Evolutionary conservation across 2,797 vertebrate species (phyloP), one percentile per base, ranked within the genome.

Genomic region (Pipistrellus kuhlii): DNA sequence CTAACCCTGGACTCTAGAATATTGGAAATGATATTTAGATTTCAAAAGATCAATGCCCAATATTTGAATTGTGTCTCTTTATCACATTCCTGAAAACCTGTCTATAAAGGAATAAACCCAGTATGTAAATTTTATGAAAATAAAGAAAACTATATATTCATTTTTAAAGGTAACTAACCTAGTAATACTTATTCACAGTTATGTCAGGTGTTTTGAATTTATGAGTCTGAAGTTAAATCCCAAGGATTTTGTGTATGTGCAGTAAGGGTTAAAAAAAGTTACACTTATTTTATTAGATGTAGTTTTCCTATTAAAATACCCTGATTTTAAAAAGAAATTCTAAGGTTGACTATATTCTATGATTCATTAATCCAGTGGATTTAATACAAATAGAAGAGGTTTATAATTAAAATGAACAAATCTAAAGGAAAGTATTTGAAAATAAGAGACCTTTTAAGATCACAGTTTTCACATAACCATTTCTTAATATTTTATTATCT

Each of bases 341-440:
- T 85, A 71, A 48, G 2, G 7, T 76, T 80, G 30, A 57, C 35
- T 93, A 21, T 85, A 76, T 87, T 94, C 11, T 46, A 21, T 87
- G 23, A 4, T 62, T 94, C 57, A 69, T 73, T 71, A 81, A 90
- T 66, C 90, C 77, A 93, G 2, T 68, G 35, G 21, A 35, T 83
- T 84, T 94, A 87, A 91, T 53, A 78, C 51, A 88, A 90, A 82
- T 21, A 95, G 68, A 95, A 82, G 85, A 77, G 12, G 89, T 72
- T 95, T 76, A 27, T 66, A 17, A 82, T 91, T 85, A 51, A 93
- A 91, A 21, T 44, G 66, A 83, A 41, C 8, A 64, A 32, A 90
- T 25, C 10, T 92, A 93, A 44, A 91, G 14, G 3, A 95, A 84
- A 94, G 30, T 30, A 81, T 69, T 82, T 85, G 71, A 93, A 85